A percentile compares a stretch with the other conserved stretches of the same genome.
Conservation (phyloP, 1,140 invertebrate species). For the Drosophila willistoni region DNA sequence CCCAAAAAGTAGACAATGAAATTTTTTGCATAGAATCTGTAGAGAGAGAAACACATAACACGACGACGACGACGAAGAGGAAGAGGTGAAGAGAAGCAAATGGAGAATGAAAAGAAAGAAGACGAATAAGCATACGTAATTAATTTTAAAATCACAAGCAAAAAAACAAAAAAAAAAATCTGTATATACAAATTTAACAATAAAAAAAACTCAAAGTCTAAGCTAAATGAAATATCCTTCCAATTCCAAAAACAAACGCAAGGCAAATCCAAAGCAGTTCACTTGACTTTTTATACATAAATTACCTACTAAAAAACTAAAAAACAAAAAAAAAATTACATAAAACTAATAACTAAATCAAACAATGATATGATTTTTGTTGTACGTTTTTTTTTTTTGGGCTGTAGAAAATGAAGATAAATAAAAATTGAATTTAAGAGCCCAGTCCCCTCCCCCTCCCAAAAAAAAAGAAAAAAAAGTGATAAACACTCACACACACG, state of each 20-base stretch:
- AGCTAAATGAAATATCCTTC: constrained; percentile 58
- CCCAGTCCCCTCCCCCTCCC: too few species aligned
- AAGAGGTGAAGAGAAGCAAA: not conserved
- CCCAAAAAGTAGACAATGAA: constrained; percentile 56
- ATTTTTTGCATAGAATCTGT: constrained; percentile 66
- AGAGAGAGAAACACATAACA: constrained; percentile 2
- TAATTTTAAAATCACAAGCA: constrained; percentile 62
- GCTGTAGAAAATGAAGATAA: constrained; percentile 40
- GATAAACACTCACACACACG: constrained; percentile 53
- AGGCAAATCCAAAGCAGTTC: constrained; percentile 23
- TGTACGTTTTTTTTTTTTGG: constrained; percentile 49
- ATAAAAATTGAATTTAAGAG: constrained; percentile 66
- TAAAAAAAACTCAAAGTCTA: constrained; percentile 20
- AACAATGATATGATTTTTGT: constrained; percentile 11
- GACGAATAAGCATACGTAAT: constrained; percentile 61
- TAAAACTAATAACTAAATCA: constrained; percentile 17
- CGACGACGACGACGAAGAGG: not conserved
- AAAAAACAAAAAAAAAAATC: constrained; percentile 36
- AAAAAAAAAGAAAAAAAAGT: constrained; percentile 31
- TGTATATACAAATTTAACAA: constrained; percentile 45
- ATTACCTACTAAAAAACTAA: not conserved
- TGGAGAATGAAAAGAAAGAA: not conserved
- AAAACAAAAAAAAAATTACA: not conserved
- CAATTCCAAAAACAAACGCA: constrained; percentile 37
- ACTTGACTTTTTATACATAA: constrained; percentile 35